Evolutionary conservation across 2,797 vertebrate species (phyloP).

Genomic region (Phrynocephalus guinanensis): DNA sequence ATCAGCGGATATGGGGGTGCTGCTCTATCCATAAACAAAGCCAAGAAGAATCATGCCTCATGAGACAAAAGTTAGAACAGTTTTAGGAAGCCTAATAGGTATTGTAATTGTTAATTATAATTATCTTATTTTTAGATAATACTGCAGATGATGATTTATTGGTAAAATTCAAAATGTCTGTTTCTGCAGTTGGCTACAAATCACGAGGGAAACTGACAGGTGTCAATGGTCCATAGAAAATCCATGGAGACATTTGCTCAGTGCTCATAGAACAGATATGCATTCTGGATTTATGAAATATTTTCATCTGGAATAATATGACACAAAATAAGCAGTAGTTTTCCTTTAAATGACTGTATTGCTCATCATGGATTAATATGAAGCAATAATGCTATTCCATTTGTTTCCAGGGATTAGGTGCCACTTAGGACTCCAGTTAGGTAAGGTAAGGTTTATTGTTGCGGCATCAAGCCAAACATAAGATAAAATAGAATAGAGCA

Average conservation of each 20-base stretch:
- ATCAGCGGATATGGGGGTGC: too few species aligned
- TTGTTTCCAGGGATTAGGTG: neutral
- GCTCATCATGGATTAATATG: neutral
- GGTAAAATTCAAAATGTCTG: neutral
- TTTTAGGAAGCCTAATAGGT: too few species aligned
- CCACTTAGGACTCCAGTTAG: neutral
- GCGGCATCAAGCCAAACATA: too few species aligned
- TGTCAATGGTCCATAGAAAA: neutral
- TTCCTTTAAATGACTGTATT: neutral
- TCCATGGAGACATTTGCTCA: neutral
- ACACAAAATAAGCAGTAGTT: neutral
- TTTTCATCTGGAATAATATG: neutral
- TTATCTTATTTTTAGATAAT: neutral
- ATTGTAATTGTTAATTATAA: neutral
- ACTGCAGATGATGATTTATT: neutral
- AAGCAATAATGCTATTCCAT: neutral
- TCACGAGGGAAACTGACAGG: neutral
- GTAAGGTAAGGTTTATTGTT: too few species aligned
- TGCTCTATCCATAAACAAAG: too few species aligned
- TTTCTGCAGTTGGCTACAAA: neutral
- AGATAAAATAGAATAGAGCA: too few species aligned
- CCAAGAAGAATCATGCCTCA: neutral
- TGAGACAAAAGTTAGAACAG: neutral
- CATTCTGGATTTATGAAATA: conserved; percentile 2
- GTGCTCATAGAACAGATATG: too few species aligned